Percentiles rank a stretch among this genome's conserved stretches.
These are phyloP conservation scores for Pseudonaja textilis DNA, from an alignment of 2,113 vertebrate genomes.

Conservation along the genomic window DNA sequence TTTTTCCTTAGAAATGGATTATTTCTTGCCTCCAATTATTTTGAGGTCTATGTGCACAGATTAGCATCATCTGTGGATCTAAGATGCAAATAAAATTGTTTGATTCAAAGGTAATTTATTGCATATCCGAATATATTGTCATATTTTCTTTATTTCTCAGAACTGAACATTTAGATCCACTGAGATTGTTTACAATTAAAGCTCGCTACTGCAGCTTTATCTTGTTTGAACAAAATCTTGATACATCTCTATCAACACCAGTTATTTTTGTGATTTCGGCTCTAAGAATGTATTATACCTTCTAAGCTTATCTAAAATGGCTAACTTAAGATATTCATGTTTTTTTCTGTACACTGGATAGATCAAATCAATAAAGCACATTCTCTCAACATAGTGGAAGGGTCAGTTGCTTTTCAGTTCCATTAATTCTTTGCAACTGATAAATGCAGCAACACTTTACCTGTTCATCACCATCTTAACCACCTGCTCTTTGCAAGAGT, in stretches of 20 bases:
- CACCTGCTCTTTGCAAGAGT: not conserved
- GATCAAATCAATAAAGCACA: not conserved
- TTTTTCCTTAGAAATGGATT: not conserved
- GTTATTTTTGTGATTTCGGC: not conserved
- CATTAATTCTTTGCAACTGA: not conserved
- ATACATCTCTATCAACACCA: not conserved
- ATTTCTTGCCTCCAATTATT: not conserved
- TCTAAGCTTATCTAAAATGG: not conserved
- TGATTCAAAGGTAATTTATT: not conserved
- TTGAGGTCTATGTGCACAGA: not conserved
- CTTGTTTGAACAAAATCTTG: not conserved
- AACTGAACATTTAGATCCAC: not conserved
- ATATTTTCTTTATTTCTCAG: not conserved
- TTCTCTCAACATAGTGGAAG: not conserved
- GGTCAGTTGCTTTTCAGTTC: not conserved
- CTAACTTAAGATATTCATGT: not conserved
- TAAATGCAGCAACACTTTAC: not conserved
- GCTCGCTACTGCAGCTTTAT: not conserved
- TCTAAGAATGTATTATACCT: not conserved
- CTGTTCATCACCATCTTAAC: not conserved
- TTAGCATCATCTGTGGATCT: not conserved
- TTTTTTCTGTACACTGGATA: not conserved
- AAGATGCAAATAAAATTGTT: not conserved
- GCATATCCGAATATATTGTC: not conserved
- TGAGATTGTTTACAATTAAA: not conserved